phyloP scores from a whole-genome alignment of 2,113 vertebrate species.

The Gasterosteus nipponicus region DNA sequence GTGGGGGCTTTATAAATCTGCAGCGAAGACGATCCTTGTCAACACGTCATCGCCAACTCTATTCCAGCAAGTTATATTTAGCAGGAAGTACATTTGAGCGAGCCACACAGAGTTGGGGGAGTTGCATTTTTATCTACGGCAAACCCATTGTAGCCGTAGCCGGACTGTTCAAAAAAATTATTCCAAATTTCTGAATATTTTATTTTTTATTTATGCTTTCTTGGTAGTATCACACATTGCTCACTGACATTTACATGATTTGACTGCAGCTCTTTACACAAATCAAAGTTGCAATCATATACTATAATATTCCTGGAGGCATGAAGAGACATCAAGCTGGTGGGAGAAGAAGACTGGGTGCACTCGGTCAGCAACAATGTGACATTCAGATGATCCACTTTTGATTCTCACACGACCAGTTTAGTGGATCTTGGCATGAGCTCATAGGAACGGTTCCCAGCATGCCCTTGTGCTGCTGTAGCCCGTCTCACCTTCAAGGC shows the following conservation, averaged over 20 bases:
- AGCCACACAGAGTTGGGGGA: constrained; percentile 34
- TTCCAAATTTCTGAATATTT: neutral
- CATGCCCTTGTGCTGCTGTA: neutral
- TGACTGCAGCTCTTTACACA: neutral
- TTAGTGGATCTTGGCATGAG: constrained; percentile 5
- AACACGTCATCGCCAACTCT: constrained; percentile 60
- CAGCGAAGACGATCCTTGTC: constrained; percentile 45
- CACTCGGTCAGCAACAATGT: constrained; percentile 2
- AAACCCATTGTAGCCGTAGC: neutral
- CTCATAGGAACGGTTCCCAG: constrained; percentile 14
- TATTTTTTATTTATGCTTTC: neutral
- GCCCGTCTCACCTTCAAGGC: constrained; percentile 42
- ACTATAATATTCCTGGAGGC: neutral
- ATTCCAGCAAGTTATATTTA: constrained; percentile 68
- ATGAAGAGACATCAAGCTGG: neutral
- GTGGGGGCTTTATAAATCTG: constrained; percentile 27
- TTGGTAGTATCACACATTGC: neutral
- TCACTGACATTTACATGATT: neutral
- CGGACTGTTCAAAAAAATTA: neutral
- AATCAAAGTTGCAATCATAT: neutral
- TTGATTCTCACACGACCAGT: constrained; percentile 12
- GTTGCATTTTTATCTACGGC: constrained; percentile 1
- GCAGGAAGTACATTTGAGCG: constrained; percentile 53
- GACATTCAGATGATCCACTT: constrained; percentile 14
- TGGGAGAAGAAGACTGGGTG: too few relatives aligned